Percentiles rank a stretch among this genome's conserved stretches.
These are phyloP conservation scores for Enoplosus armatus DNA, from an alignment of 2,797 vertebrate species.

Conservation along the genomic window DNA sequence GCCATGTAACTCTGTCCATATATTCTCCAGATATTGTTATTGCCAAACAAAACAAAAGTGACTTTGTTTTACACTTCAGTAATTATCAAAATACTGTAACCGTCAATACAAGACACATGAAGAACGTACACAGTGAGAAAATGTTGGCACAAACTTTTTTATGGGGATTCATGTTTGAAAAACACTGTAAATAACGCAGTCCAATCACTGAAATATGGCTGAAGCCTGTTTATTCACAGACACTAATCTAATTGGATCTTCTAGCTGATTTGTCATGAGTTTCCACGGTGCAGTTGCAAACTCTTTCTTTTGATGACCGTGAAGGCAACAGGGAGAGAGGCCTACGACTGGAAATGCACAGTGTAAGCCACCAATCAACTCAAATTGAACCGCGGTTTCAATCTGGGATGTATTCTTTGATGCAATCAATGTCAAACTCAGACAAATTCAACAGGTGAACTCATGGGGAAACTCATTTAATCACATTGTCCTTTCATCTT, in stretches of 20 bases:
- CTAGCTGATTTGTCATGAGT: slow-evolving; percentile 27
- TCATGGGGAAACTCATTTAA: slow-evolving; percentile 45
- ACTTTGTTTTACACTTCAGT: not conserved
- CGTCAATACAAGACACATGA: not conserved
- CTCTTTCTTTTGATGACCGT: slow-evolving; percentile 40
- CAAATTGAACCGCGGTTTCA: slow-evolving; percentile 44
- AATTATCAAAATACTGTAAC: not conserved
- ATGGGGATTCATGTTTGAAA: not conserved
- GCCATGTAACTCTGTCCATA: not conserved
- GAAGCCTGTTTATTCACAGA: slow-evolving; percentile 21
- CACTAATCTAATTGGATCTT: slow-evolving; percentile 55
- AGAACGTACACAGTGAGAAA: not conserved
- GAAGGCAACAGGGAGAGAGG: slow-evolving; percentile 1
- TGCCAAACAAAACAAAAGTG: not conserved
- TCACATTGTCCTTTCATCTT: slow-evolving; percentile 66
- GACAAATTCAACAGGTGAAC: slow-evolving; percentile 50
- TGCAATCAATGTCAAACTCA: slow-evolving; percentile 52
- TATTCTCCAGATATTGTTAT: not conserved
- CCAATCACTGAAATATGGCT: slow-evolving; percentile 33
- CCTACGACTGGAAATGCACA: slow-evolving; percentile 9
- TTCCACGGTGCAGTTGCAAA: slow-evolving; percentile 38
- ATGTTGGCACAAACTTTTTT: not conserved
- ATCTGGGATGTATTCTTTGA: slow-evolving; percentile 55
- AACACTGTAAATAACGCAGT: slow-evolving; percentile 26
- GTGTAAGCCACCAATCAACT: slow-evolving; percentile 54